Conservation (phyloP, 2,113 vertebrate species). For the Pholis gunnellus region DNA sequence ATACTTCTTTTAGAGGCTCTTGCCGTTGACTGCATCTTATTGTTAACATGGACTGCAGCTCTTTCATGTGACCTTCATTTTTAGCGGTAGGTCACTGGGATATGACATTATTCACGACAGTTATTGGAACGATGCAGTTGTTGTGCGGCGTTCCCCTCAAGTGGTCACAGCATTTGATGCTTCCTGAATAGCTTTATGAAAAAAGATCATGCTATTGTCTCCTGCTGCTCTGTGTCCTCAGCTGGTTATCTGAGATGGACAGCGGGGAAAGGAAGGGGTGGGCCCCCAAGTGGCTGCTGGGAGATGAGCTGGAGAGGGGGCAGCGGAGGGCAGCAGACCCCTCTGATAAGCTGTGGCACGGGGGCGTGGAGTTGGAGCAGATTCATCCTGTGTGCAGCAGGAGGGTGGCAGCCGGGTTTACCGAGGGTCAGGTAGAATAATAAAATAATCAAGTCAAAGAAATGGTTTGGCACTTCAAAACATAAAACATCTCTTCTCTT, state of each 20-base stretch:
- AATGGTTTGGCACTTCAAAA: not conserved
- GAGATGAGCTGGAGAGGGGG: conserved; percentile 16
- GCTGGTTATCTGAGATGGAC: conserved; percentile 17
- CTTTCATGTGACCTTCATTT: not conserved
- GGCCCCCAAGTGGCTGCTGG: conserved; percentile 2
- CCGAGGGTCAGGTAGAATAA: conserved; percentile 22
- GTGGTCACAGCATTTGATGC: not conserved
- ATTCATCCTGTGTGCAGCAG: conserved; percentile 26
- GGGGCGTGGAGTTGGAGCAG: not conserved
- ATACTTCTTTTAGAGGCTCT: not conserved
- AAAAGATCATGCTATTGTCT: conserved; percentile 1
- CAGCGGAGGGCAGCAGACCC: conserved; percentile 28
- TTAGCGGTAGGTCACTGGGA: not conserved
- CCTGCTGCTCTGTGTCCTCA: conserved; percentile 11
- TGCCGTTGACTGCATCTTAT: not conserved
- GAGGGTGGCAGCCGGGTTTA: not conserved
- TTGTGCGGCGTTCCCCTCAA: not conserved
- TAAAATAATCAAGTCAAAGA: not conserved
- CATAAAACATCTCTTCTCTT: not conserved
- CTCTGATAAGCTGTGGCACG: conserved; percentile 34
- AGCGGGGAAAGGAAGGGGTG: not conserved
- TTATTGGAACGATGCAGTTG: not conserved
- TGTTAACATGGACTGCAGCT: not conserved
- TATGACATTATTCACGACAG: not conserved
- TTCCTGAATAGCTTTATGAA: not conserved